phyloP scores from a whole-genome alignment of 2,888 invertebrate genomes.

The Parasteatoda lunata region DNA sequence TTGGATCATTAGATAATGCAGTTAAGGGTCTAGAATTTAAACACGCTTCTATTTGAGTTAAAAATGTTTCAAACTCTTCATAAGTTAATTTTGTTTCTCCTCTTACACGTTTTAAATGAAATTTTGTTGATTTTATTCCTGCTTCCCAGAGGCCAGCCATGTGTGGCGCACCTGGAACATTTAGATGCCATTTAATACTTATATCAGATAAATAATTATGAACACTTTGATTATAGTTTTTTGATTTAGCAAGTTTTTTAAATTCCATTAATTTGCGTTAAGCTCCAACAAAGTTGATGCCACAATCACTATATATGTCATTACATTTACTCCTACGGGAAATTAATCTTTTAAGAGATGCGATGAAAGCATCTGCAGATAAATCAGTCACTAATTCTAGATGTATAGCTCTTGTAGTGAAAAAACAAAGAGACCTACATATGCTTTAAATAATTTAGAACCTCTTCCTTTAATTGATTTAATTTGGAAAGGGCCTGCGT shows the following conservation, averaged over 20 bases:
- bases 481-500: conserved; percentile 1
- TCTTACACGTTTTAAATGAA: conserved; percentile 1
- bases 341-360: conserved; percentile 11
- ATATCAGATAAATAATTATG: not conserved
- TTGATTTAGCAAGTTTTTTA: not conserved
- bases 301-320: conserved; percentile 19
- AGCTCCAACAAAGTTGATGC: conserved; percentile 11
- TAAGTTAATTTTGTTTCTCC: not conserved
- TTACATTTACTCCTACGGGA: conserved; percentile 3
- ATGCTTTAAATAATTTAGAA: conserved; percentile 10
- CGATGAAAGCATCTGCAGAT: conserved; percentile 19
- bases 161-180: conserved; percentile 7
- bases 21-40: not conserved
- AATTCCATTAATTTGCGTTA: conserved; percentile 17
- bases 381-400: conserved; percentile 16
- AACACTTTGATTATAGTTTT: not conserved
- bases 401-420: conserved; percentile 12
- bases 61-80: no score
- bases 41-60: no score
- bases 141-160: conserved; percentile 23
- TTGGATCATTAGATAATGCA: not conserved
- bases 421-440: conserved; percentile 17
- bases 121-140: conserved; percentile 14
- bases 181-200: not conserved
- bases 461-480: not conserved